Conservation (phyloP, 2,797 vertebrate species). For the Hyperoplus lanceolatus region DNA sequence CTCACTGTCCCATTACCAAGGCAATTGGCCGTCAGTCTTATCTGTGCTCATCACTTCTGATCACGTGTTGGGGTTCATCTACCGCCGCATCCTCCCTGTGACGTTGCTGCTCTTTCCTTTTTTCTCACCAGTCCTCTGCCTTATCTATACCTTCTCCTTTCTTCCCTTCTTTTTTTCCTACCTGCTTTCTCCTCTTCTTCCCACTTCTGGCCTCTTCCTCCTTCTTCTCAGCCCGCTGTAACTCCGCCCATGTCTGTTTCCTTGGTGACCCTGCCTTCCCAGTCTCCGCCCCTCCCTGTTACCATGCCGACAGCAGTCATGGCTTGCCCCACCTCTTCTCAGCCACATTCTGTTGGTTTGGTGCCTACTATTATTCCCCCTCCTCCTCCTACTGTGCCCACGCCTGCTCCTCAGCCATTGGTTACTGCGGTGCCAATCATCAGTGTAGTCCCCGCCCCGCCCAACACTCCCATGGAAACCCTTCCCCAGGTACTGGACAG, state of each 20-base stretch:
- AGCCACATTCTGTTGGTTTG: conserved; percentile 63
- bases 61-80: conserved; percentile 33
- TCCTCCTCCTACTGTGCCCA: conserved; percentile 79
- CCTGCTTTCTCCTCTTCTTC: conserved; percentile 81
- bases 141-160: conserved; percentile 47
- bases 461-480: conserved; percentile 89
- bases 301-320: conserved; percentile 85
- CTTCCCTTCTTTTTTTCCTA: conserved; percentile 60
- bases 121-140: conserved; percentile 21
- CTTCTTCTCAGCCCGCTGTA: conserved; percentile 75
- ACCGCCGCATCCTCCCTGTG: conserved; percentile 34
- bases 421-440: conserved; percentile 90
- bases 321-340: conserved; percentile 82
- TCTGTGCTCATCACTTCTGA: conserved; percentile 22
- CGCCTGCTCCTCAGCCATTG: conserved; percentile 87
- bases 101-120: conserved; percentile 22
- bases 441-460: conserved; percentile 90
- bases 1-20: conserved; percentile 33
- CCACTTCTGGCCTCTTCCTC: conserved; percentile 81
- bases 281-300: conserved; percentile 83
- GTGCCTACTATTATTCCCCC: conserved; percentile 65
- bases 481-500: conserved; percentile 90
- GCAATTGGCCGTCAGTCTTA: conserved; percentile 3
- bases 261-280: conserved; percentile 80
- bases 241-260: conserved; percentile 78